These are phyloP conservation scores for Coptodon rendalli DNA, from an alignment of 2,113 vertebrate genomes.

Conservation along the genomic window DNA sequence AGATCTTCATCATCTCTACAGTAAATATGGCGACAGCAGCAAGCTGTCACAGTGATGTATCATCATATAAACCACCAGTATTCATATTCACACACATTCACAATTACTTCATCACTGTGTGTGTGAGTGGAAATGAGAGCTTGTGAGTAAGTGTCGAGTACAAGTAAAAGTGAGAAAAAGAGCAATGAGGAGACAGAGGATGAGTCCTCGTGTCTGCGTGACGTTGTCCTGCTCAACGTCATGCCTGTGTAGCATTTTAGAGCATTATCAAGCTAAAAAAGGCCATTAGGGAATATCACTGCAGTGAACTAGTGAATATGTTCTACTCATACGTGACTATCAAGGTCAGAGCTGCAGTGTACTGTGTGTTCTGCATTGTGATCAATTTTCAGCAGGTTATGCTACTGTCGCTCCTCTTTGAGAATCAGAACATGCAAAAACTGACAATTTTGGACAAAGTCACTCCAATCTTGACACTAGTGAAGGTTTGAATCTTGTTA, in stretches of 20 bases:
- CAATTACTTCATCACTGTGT: background rate
- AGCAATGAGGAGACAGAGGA: background rate
- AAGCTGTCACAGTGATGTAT: background rate
- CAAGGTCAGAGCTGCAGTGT: background rate
- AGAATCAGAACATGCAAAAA: background rate
- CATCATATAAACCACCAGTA: background rate
- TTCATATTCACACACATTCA: constrained; percentile 2
- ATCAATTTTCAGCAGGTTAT: background rate
- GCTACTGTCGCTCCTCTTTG: background rate
- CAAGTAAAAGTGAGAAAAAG: background rate
- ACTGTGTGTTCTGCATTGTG: background rate
- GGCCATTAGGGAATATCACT: background rate
- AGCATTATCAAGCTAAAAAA: background rate
- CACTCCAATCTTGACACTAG: background rate
- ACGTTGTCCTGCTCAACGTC: background rate
- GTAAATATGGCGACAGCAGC: background rate
- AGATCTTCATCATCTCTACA: background rate
- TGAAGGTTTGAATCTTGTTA: background rate
- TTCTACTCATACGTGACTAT: background rate
- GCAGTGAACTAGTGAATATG: background rate
- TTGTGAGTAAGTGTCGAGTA: background rate
- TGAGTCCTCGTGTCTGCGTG: background rate
- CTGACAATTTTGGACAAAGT: background rate
- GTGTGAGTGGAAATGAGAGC: background rate
- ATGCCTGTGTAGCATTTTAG: background rate